Base-by-base conservation (phyloP, 2,888 invertebrate genomes). In the Lagria hirta region DNA sequence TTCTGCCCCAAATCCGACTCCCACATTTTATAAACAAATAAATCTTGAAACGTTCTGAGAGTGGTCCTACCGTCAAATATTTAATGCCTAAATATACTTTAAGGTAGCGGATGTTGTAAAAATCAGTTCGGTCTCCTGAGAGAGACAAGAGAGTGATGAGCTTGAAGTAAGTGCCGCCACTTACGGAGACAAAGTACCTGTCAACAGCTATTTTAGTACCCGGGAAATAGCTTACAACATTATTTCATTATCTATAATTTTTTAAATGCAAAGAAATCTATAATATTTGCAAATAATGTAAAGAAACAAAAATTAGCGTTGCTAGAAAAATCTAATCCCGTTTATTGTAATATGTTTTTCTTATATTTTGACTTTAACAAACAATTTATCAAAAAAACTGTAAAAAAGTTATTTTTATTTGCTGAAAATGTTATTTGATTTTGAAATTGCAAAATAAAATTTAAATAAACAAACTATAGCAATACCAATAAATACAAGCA, bases 101-200 rank as follows among this genome's bases (percentile, higher is more conserved):
- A 48, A 48, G 49, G 41, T 48, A 54, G 48, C 57, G 60, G 57
- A 58, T 60, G 55, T 54, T 52, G 52, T 55, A 58, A 55, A 60
- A 57, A 53, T 48, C 43, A 37, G 34, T 28, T 43, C 51, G 34
- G 38, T 16, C 23, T 30, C 38, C 13, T 10, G n/a, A 21, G 15
- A 20, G 28, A 37, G 15, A 20, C 11, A 13, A 37, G 15, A 20
- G 28, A 37, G 15, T 13, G 10, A 13, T 28, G 22, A 32, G 33
- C 24, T 26, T 32, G 30, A 28, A 45, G 43, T 37, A 36, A 30
- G 44, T 42, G 44, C 45, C 46, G 43, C 44, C 37, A 49, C 43
- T 41, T 44, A 49, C 47, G n/a, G 26, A 35, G 35, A 35, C 35
- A 49, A 49, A 49, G 47, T 49, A 48, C 49, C 49, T 52, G 52